Percentiles rank a stretch among this genome's conserved stretches.
Conservation (phyloP, 2,113 vertebrate species). For the Silurus asotus region DNA sequence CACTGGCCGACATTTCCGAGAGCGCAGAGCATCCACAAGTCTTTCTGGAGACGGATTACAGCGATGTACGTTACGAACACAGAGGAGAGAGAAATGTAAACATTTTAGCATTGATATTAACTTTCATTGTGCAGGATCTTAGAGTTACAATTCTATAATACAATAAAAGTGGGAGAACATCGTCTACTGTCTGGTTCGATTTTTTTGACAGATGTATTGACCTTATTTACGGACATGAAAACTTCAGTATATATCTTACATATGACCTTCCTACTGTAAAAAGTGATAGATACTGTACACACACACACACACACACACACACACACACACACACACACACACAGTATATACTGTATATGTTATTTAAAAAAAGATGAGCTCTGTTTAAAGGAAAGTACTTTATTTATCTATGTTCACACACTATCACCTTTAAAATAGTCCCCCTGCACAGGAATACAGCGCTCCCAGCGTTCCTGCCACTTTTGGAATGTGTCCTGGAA, state of each 20-base stretch:
- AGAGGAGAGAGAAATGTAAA: neutral
- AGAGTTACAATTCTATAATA: neutral
- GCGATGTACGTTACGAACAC: neutral
- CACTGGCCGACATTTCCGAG: conserved; percentile 28
- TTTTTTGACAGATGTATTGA: neutral
- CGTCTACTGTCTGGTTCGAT: neutral
- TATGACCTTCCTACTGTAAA: neutral
- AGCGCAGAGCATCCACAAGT: neutral
- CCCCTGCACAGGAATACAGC: no score
- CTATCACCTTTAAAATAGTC: no score
- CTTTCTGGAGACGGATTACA: conserved; percentile 19
- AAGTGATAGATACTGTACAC: neutral
- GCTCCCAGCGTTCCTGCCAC: no score
- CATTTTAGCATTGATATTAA: neutral
- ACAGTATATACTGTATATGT: no score
- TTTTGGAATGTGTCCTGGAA: no score
- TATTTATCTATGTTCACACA: no score
- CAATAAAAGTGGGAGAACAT: neutral
- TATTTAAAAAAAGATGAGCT: no score
- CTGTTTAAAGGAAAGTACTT: no score
- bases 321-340: no score
- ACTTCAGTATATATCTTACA: neutral
- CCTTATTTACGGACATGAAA: neutral
- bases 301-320: no score
- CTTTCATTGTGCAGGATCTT: neutral